Base-by-base conservation (phyloP, 2,797 vertebrate species). In the Prunella strophiata region DNA sequence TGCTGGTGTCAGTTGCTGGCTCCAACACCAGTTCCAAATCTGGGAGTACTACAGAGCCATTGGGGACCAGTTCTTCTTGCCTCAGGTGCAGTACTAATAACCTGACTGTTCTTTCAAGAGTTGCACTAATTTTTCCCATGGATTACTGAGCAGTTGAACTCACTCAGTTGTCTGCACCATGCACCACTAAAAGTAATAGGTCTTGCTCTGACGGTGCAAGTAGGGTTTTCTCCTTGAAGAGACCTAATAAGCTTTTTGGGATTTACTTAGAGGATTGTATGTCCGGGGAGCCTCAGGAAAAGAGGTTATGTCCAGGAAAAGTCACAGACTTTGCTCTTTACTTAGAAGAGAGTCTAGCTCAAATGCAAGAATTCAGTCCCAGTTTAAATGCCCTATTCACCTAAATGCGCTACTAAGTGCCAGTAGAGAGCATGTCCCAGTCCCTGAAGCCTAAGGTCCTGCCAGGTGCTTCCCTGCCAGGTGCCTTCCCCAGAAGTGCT, bases 121-220 rank as follows among this genome's bases (percentile, higher is more conserved):
- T 45, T 32, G 42, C 13, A 15, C 5, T 36, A 9, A 5, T 36
- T 71, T 34, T 55, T 21, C 34, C 9, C 4, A 2, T 16, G 11
- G 30, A 34, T 51, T 13, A 13, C 13, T 40, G 40, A 43, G 38
- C 12, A 45, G n/a, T 15, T 29, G 13, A n/a, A 68, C 27, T 16
- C 5, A 2, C 15, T 77, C 25, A 15, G 3, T 16, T 66, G 12
- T 59, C 67, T 62, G 42, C 11, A 55, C 5, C n/a, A 4, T 32
- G 55, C 1, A 1, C 34, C 30, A 13, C 40, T 27, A n/a, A 82
- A 42, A 17, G 27, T 3, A 0, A 29, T 47, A 54, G 10, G 9
- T 71, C 63, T 85, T 72, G 42, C 13, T 58, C 61, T 75, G 43
- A 75, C 1, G 3, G 21, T 42, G 20, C 14, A 58, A 59, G 30